Conservation (phyloP, 2,888 invertebrate species). For the Hetaerina titia region DNA sequence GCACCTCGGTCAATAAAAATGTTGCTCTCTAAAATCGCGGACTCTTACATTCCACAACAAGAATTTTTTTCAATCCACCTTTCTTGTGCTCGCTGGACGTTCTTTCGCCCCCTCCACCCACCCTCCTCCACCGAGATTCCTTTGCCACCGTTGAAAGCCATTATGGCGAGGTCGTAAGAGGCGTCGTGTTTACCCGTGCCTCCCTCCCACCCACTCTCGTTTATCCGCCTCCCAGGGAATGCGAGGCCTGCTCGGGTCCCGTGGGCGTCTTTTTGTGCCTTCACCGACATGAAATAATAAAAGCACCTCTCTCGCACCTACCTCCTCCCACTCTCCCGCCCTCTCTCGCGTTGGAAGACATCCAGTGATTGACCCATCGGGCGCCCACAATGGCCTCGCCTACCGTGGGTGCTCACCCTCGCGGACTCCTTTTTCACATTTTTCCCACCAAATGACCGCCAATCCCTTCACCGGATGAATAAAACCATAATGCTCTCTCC, state of each 20-base stretch:
- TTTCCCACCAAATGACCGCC: constrained; percentile 9
- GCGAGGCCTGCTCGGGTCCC: background rate
- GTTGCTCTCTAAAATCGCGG: background rate
- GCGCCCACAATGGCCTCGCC: constrained; percentile 20
- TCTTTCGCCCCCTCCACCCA: background rate
- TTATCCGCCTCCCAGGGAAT: background rate
- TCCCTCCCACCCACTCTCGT: background rate
- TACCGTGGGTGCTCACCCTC: background rate
- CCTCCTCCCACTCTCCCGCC: background rate
- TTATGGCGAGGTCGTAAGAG: constrained; percentile 1
- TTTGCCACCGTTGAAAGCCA: background rate
- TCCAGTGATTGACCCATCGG: constrained; percentile 65
- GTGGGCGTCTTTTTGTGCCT: constrained; percentile 37
- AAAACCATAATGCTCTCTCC: background rate
- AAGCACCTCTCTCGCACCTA: background rate
- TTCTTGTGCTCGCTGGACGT: background rate
- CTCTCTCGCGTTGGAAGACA: constrained; percentile 37
- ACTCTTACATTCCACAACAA: background rate
- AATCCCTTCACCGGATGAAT: constrained; percentile 11
- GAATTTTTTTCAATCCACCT: background rate
- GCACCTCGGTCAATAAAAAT: background rate
- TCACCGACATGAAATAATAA: background rate
- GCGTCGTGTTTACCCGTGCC: background rate
- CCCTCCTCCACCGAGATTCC: constrained; percentile 10
- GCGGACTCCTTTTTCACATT: background rate